Base-by-base conservation (phyloP, 2,888 invertebrate species). In the Agonopterix heracliana region DNA sequence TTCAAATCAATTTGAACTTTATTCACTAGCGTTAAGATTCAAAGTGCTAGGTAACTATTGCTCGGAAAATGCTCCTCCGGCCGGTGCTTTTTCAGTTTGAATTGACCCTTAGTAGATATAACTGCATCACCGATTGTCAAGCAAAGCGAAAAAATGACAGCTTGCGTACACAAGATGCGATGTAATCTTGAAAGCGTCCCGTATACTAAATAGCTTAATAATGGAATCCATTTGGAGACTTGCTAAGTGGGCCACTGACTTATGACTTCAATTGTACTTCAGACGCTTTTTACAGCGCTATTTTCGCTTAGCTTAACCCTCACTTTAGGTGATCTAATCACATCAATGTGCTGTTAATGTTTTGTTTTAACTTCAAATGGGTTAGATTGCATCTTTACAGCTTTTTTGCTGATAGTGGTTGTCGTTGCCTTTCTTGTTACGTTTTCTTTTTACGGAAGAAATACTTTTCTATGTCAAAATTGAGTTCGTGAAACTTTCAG, bases 211-310 rank as follows among this genome's bases (percentile, higher is more conserved):
- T 67, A 63, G 64, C 58, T 59, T 56, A n/a, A n/a, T 70, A 74
- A 71, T 73, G 61, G 63, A 65, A 61, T 69, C 73, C 68, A 70
- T 74, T 75, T 74, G 69, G 67, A 68, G 65, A 59, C 47, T 56
- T 54, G 57, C 65, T 68, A 69, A 69, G 64, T 68, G 63, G 63
- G 54, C 49, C 51, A 63, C 61, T 63, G 65, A 68, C 61, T 68
- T 65, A 66, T 49, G 41, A 36, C 42, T 35, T 40, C 46, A 43
- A 50, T 55, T 49, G 41, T 13, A 45, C 50, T 54, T 54, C 50
- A 51, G 50, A 49, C 48, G 54, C 49, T 60, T 56, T 64, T 59
- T 56, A 53, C 41, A 51, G 53, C 49, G 50, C 46, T 60, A 50
- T 53, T 55, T 55, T 57, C 55, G 51, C 49, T 48, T 45, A 41